These are phyloP conservation scores for Sphaerophoria rueppellii DNA, from an alignment of 2,888 invertebrate genomes.

Conservation along the genomic window DNA sequence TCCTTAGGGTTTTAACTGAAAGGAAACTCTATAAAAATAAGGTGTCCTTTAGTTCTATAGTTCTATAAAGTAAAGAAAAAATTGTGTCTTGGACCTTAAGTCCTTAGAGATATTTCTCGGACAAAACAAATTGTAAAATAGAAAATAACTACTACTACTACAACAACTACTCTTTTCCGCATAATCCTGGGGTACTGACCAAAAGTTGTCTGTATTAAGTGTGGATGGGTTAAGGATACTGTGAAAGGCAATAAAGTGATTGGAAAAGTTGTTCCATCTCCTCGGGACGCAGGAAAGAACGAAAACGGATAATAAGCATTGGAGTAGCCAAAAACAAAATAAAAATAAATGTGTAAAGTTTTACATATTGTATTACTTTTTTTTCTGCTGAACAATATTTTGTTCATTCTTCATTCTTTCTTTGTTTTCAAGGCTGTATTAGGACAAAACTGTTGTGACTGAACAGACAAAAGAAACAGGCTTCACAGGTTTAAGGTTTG, in stretches of 20 bases:
- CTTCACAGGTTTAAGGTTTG: no score
- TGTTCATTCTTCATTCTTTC: background rate
- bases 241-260: conserved; percentile 48
- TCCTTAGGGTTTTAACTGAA: conserved; percentile 42
- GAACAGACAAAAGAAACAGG: no score
- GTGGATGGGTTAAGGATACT: background rate
- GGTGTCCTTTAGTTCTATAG: background rate
- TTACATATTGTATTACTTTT: conserved; percentile 8
- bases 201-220: conserved; percentile 29
- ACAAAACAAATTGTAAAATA: background rate
- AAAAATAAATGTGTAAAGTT: background rate
- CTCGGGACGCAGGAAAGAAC: background rate
- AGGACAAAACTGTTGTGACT: no score
- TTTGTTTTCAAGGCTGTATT: background rate
- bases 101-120: no score
- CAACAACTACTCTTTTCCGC: conserved; percentile 1
- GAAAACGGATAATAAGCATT: background rate
- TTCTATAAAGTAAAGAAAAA: no score
- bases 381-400: conserved; percentile 12
- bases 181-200: conserved; percentile 12
- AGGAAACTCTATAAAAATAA: conserved; percentile 1
- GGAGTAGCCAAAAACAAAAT: background rate
- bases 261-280: conserved; percentile 54
- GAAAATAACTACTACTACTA: background rate
- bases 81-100: no score